Base-by-base conservation (phyloP, 2,113 vertebrate species). In the Cervus canadensis region DNA sequence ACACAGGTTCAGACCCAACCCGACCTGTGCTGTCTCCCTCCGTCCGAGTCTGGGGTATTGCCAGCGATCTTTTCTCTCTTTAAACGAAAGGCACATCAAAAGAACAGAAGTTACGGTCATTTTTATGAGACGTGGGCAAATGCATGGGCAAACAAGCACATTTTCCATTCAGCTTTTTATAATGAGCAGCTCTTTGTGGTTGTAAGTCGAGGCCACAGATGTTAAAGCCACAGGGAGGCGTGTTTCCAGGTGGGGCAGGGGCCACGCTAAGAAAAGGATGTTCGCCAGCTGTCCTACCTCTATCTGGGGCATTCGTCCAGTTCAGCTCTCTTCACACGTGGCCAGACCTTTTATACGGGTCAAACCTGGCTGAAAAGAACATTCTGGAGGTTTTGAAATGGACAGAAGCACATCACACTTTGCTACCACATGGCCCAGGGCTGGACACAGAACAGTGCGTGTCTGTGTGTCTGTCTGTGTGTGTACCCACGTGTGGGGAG, bases 161-260 rank as follows among this genome's bases (percentile, higher is more conserved):
- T 45, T 85, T 87, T 83, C 60, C 45, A 33, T 87, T 48, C 74
- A 40, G 1, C 48, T 79, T 64, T 89, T 84, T 52, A 59, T 40
- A 93, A n/a, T 67, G 45, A 78, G 95, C 56, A 91, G 5, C 67
- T 92, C 85, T 50, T 60, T n/a, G 62, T 87, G 94, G 71, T 81
- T 95, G 9, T 28, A 36, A 64, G 84, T 30, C 57, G 52, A 85
- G 76, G 64, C 85, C 36, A 5, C 71, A 88, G 85, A 83, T 64
- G 89, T 89, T 43, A 50, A 45, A 71, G 60, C 45, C 60, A 33
- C 62, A 28, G 45, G 79, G 33, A 92, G 64, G 15, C 4, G 3
- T 6, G 59, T n/a, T 28, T 84, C 64, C 57, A 71, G 87, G 10
- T 43, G 40, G 64, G 56, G 59, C 54, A 30, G 64, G 43, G 30